A percentile compares a stretch with the other conserved stretches of the same genome.
Conservation (phyloP, 2,797 vertebrate species). For the Micromesistius poutassou region DNA sequence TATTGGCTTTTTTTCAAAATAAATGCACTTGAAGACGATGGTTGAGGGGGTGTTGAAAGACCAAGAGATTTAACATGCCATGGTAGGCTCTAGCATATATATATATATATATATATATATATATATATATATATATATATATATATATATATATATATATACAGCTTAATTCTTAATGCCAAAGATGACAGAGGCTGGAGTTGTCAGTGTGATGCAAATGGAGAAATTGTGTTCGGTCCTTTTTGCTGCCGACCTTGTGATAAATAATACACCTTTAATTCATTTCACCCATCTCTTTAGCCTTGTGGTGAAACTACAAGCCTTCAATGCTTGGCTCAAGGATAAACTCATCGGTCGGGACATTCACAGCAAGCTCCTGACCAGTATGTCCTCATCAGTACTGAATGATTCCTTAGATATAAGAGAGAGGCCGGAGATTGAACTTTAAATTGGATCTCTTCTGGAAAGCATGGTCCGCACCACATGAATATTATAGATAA, state of each 20-base stretch:
- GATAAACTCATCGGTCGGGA: conserved; percentile 26
- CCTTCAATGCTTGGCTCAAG: conserved; percentile 37
- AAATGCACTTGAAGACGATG: conserved; percentile 35
- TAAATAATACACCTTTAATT: conserved; percentile 74
- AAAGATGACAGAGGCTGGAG: conserved; percentile 53
- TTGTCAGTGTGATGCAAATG: conserved; percentile 70
- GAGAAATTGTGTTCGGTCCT: conserved; percentile 71
- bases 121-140: no score
- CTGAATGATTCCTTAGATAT: background rate
- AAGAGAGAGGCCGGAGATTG: background rate
- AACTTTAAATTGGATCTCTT: background rate
- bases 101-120: no score
- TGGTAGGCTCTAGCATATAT: conserved; percentile 22
- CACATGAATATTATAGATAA: background rate
- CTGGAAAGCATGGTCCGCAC: background rate
- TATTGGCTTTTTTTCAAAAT: no score
- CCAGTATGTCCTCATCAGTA: background rate
- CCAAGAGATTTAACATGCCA: background rate
- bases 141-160: no score
- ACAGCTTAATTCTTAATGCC: conserved; percentile 64
- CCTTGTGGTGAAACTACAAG: conserved; percentile 36
- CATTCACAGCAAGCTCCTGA: background rate
- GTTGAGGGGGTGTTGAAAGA: background rate
- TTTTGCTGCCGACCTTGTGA: conserved; percentile 58
- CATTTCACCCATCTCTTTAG: conserved; percentile 40